Percentiles rank a stretch among this genome's conserved stretches.
Conservation (phyloP, 2,888 invertebrate species). For the Frankliniella intonsa region DNA sequence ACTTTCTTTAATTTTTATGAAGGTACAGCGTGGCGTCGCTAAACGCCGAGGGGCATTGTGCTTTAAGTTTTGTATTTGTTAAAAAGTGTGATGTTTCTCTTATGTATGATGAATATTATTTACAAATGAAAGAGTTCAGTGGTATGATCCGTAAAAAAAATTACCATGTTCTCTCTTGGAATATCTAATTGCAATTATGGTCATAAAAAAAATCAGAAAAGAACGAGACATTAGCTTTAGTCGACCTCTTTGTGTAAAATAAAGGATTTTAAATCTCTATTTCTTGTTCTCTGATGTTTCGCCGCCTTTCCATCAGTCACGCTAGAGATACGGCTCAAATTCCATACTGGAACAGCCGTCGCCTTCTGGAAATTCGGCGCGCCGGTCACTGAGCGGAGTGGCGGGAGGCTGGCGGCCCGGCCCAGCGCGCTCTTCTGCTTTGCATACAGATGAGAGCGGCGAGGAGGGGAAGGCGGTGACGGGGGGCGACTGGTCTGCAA, state of each 20-base stretch:
- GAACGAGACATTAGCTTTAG: conserved; percentile 26
- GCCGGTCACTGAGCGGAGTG: not conserved
- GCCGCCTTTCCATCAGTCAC: no score
- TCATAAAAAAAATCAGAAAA: conserved; percentile 3
- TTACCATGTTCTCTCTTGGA: not conserved
- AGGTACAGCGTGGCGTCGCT: not conserved
- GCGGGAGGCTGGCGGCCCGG: not conserved
- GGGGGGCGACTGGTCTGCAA: not conserved
- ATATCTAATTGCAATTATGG: not conserved
- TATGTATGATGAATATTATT: not conserved
- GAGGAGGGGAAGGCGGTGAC: not conserved
- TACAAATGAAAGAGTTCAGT: not conserved
- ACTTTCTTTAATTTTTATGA: not conserved
- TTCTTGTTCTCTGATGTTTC: no score
- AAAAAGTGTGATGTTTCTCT: conserved; percentile 13
- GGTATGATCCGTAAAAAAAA: not conserved
- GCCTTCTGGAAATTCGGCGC: no score
- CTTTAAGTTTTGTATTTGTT: conserved; percentile 25
- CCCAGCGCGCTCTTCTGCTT: not conserved
- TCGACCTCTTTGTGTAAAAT: conserved; percentile 21
- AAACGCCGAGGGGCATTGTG: conserved; percentile 3
- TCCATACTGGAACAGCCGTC: not conserved
- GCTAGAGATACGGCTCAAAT: not conserved
- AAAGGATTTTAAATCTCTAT: not conserved
- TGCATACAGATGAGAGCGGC: conserved; percentile 13